Conservation (phyloP, 2,888 invertebrate genomes). For the Idaea dimidiata region DNA sequence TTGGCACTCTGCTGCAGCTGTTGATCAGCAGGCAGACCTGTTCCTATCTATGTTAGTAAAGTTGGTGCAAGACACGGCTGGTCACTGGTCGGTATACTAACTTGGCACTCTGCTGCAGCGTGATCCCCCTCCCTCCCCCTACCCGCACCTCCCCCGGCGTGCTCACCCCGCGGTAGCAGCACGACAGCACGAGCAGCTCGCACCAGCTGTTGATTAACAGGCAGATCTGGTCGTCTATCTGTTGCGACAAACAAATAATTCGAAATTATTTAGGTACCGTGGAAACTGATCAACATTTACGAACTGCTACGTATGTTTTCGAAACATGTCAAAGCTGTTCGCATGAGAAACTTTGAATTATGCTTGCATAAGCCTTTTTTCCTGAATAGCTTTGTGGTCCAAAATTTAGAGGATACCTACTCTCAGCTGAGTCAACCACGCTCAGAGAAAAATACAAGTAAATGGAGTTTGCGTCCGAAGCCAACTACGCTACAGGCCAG, state of each 20-base stretch:
- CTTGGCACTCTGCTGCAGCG: conserved; percentile 79
- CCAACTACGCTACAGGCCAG: conserved; percentile 2
- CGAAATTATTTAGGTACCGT: neutral
- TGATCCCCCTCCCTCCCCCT: conserved; percentile 70
- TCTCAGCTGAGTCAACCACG: too few species aligned
- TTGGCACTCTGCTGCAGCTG: neutral
- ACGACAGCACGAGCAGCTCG: conserved; percentile 93
- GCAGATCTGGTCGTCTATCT: conserved; percentile 99
- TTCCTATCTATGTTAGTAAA: too few species aligned
- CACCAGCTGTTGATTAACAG: conserved; percentile 99
- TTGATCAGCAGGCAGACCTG: too few species aligned
- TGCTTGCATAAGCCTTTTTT: too few species aligned
- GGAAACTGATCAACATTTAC: too few species aligned
- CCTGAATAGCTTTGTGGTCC: too few species aligned
- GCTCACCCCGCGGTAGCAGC: conserved; percentile 95
- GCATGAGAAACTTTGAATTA: too few species aligned
- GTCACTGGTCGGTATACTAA: conserved; percentile 50
- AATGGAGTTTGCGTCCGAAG: neutral
- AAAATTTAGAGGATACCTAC: too few species aligned
- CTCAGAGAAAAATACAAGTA: too few species aligned
- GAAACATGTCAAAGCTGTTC: too few species aligned
- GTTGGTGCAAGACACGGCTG: conserved; percentile 43
- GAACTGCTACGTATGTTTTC: too few species aligned
- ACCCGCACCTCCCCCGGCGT: conserved; percentile 94
- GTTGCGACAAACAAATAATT: conserved; percentile 24